phyloP scores from a whole-genome alignment of 2,797 vertebrate species.

The Distichodus sexfasciatus region DNA sequence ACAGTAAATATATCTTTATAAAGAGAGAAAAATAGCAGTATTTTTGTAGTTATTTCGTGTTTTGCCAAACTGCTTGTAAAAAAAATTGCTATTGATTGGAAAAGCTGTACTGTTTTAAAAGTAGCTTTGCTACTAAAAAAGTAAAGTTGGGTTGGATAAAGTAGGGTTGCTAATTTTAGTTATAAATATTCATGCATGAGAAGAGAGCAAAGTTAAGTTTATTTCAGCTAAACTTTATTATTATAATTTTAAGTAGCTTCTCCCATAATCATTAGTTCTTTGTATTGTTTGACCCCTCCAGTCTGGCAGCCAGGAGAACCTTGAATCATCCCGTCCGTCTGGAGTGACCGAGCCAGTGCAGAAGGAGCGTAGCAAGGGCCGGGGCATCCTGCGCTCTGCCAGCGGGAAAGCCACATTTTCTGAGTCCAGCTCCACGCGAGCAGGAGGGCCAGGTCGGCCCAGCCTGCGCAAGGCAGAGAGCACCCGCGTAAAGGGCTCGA shows the following conservation, averaged over 20 bases:
- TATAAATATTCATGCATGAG: no score
- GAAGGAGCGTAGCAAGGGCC: constrained; percentile 73
- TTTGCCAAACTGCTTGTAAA: no score
- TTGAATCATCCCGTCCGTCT: constrained; percentile 85
- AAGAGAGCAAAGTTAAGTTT: no score
- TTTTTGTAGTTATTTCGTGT: no score
- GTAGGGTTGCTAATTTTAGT: no score
- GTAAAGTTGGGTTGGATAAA: no score
- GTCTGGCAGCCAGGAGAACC: constrained; percentile 89
- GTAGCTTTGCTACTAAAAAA: no score
- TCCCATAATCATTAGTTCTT: neutral
- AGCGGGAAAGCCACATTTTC: constrained; percentile 77
- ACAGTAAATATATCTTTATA: no score
- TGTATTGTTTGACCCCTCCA: constrained; percentile 58
- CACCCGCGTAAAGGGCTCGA: constrained; percentile 77
- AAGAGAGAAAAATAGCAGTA: no score
- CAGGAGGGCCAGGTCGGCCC: constrained; percentile 65
- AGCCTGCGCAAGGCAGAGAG: constrained; percentile 83
- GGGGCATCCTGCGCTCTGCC: constrained; percentile 84
- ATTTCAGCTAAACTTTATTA: no score
- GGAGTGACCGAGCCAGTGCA: constrained; percentile 77
- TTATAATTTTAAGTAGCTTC: neutral
- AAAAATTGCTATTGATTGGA: no score
- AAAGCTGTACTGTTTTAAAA: no score
- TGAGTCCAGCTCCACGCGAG: constrained; percentile 55